Evolutionary conservation across 64 coral and sea anemone genomes (phyloP).

Genomic region (Catalaphyllia jardinei): DNA sequence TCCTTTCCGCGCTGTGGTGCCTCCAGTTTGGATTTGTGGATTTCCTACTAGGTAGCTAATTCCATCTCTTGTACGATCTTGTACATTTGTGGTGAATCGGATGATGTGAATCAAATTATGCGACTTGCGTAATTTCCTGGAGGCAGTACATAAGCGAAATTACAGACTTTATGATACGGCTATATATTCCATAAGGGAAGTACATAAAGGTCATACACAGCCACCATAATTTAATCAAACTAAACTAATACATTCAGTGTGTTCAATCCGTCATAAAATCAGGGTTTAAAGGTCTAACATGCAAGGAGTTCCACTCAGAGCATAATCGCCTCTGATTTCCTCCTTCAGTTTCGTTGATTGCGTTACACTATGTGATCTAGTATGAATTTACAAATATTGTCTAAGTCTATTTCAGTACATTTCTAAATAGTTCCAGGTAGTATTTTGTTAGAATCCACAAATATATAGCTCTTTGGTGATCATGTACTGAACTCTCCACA

Average conservation of each 20-base stretch:
- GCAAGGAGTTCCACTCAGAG: background rate
- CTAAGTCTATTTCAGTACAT: background rate
- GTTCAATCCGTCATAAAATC: background rate
- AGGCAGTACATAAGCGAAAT: background rate
- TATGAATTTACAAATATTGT: background rate
- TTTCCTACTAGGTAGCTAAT: background rate
- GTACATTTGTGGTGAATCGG: background rate
- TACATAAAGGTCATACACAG: background rate
- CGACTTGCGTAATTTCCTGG: slow-evolving; percentile 21
- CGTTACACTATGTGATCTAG: background rate
- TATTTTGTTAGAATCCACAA: no score
- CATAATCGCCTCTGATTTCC: background rate
- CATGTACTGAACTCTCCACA: no score
- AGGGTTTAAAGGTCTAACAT: no score
- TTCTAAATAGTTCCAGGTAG: background rate
- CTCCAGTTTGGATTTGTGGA: background rate
- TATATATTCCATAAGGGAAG: no score
- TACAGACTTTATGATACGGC: background rate
- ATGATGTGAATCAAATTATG: background rate
- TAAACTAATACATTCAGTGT: background rate
- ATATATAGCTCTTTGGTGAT: no score
- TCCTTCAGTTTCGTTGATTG: background rate
- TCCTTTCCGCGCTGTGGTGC: background rate
- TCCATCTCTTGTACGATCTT: background rate
- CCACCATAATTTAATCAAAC: background rate